Base-by-base conservation (phyloP, 2,797 vertebrate species). In the Phrynocephalus guinanensis region DNA sequence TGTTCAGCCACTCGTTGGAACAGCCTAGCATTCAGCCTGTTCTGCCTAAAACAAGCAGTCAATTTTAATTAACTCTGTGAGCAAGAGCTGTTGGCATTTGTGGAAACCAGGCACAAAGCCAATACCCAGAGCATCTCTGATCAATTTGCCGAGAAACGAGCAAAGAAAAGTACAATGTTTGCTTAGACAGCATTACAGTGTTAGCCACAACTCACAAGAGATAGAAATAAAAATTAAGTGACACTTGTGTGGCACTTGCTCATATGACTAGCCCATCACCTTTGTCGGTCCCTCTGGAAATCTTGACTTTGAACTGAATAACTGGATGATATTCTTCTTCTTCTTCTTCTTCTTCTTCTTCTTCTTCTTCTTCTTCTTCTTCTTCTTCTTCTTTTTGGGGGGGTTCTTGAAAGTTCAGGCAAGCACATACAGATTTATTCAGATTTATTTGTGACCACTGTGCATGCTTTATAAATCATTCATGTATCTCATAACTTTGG, bases 11-110 rank as follows among this genome's bases (percentile, higher is more conserved):
- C 87, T 94, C 93, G 93, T 94, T 88, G 90, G 88, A 95, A 94
- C 82, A 94, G 95, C 89, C 28, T n/a, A 10, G 92, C 93, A 94
- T 95, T 90, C 93, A 93, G 78, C 68, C 86, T 91, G 85, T 91
- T 94, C 93, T 94, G 84, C 85, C 88, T 95, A 95, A 95, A 95
- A 96, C 94, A 96, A 96, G 93, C 95, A 96, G 95, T 97, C 96
- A 96, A 96, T 97, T 96, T 97, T 97, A 97, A 97, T 97, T 97
- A 97, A 97, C 95, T 97, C 88, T 68, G 50, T 90, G 84, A 93
- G 91, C 89, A 94, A 89, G 91, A 97, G 87, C 88, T 85, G 93
- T 92, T 96, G 95, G 93, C 93, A 93, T 94, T 95, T 95, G 91
- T 95, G 90, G 90, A 96, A 95, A 93, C 92, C 90, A 94, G 97